A percentile compares a stretch with the other conserved stretches of the same genome.
phyloP scores from a whole-genome alignment of 2,888 invertebrate genomes.

The Timema cristinae region DNA sequence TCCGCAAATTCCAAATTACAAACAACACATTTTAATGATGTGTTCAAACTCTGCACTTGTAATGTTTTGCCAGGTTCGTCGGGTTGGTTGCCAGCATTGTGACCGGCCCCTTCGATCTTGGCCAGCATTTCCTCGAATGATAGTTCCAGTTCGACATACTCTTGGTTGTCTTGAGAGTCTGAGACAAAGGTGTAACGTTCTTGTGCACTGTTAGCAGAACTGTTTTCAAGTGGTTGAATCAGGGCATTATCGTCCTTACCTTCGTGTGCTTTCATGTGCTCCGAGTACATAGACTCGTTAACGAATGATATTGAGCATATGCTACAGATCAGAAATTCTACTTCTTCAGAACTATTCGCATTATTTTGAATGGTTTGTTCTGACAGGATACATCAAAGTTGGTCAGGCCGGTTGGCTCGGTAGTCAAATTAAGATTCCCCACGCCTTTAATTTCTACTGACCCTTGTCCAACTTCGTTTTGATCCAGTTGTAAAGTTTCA shows the following conservation, averaged over 20 bases:
- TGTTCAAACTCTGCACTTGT: background rate
- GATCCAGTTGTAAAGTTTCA: background rate
- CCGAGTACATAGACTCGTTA: conserved; percentile 46
- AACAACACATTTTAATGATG: conserved; percentile 13
- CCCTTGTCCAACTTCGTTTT: background rate
- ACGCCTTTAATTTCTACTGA: background rate
- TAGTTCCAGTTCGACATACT: conserved; percentile 23
- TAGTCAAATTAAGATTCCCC: background rate
- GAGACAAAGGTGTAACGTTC: conserved; percentile 14
- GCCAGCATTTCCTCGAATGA: conserved; percentile 26
- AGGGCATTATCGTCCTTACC: background rate
- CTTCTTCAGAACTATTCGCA: conserved; percentile 34
- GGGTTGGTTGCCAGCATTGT: no score
- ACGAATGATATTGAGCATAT: conserved; percentile 48
- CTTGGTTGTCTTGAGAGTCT: conserved; percentile 15
- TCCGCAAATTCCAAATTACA: conserved; percentile 14
- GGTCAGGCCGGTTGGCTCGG: no score
- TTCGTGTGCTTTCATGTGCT: conserved; percentile 47
- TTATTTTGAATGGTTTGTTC: no score
- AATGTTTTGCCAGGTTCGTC: no score
- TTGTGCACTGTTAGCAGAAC: background rate
- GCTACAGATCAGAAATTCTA: conserved; percentile 47
- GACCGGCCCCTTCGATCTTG: no score
- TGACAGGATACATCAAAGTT: no score
- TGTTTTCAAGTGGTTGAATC: background rate